Evolutionary conservation across 2,797 vertebrate genomes (phyloP).

Genomic region (Smutsia temminckii): DNA sequence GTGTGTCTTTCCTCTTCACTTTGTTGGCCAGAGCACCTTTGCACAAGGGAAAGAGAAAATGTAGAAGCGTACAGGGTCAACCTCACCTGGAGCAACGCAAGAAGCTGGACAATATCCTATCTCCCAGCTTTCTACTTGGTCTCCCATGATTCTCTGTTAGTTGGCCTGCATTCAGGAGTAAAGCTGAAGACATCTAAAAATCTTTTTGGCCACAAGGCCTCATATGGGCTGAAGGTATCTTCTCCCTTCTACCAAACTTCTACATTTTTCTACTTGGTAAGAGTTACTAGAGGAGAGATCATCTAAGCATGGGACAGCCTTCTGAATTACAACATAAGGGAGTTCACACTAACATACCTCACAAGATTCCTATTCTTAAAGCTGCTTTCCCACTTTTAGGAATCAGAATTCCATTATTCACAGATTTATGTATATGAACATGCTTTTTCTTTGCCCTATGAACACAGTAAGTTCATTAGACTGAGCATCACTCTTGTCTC

Average conservation of each 20-base stretch:
- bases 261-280: background rate
- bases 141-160: background rate
- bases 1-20: conserved; percentile 96
- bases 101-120: background rate
- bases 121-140: background rate
- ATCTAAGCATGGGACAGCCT: background rate
- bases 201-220: background rate
- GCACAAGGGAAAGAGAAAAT: background rate
- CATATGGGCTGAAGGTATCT: background rate
- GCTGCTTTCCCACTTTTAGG: background rate
- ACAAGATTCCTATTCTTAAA: background rate
- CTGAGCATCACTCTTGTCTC: background rate
- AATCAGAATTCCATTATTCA: background rate
- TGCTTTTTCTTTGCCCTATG: background rate
- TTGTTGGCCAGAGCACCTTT: conserved; percentile 94
- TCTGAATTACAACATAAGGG: conserved; percentile 33
- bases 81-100: background rate
- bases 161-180: background rate
- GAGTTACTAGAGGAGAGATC: background rate
- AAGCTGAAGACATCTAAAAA: conserved; percentile 1
- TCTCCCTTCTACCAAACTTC: background rate
- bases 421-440: background rate
- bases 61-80: background rate
- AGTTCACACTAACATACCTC: background rate
- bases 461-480: background rate